Evolutionary conservation across 2,113 vertebrate genomes (phyloP).

Genomic region (Serilophus lunatus): DNA sequence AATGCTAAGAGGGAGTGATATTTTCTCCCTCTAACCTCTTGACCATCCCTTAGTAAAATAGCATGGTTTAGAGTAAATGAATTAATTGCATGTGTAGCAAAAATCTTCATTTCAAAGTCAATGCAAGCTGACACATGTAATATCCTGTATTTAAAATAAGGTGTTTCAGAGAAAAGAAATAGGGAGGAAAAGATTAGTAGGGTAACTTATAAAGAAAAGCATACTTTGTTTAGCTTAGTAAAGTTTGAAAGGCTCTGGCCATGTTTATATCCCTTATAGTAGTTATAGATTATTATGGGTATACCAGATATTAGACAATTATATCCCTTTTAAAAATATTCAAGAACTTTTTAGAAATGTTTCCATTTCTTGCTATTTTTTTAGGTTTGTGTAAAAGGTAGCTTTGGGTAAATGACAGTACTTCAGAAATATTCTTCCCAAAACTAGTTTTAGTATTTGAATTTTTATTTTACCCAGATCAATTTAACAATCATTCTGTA

Average conservation of each 20-base stretch:
- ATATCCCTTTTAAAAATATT: not conserved
- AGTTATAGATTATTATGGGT: not conserved
- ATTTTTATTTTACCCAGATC: not conserved
- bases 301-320: not conserved
- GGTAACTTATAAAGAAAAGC: not conserved
- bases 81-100: not conserved
- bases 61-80: not conserved
- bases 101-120: not conserved
- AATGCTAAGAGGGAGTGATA: not conserved
- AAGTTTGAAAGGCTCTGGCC: not conserved
- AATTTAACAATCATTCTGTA: not conserved
- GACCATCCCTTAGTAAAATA: not conserved
- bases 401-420: not conserved
- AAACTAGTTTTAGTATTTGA: not conserved
- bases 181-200: not conserved
- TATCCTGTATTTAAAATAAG: not conserved
- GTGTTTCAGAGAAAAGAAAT: not conserved
- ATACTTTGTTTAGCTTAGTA: not conserved
- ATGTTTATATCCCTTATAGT: not conserved
- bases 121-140: not conserved
- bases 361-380: not conserved
- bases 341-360: not conserved
- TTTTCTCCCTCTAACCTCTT: not conserved
- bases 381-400: not conserved
- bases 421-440: not conserved